These are phyloP conservation scores for Xenops minutus DNA, from an alignment of 2,797 vertebrate genomes.

Conservation along the genomic window DNA sequence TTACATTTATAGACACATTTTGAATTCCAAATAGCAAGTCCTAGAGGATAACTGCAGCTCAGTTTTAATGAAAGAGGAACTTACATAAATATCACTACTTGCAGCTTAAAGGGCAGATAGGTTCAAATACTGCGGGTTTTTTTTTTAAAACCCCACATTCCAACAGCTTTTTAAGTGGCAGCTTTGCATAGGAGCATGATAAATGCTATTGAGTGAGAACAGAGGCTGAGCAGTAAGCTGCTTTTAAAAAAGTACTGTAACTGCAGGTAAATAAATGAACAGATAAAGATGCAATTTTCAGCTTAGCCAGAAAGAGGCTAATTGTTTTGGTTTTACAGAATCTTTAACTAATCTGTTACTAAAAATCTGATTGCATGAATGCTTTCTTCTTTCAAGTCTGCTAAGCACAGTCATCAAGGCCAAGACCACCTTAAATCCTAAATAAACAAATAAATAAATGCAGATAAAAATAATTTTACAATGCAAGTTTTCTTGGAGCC, in stretches of 20 bases:
- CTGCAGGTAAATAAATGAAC: neutral
- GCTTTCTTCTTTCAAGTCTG: neutral
- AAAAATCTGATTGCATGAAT: conserved; percentile 21
- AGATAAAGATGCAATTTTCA: neutral
- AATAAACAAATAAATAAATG: neutral
- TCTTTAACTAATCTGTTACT: neutral
- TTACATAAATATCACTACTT: conserved; percentile 40
- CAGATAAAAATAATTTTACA: neutral
- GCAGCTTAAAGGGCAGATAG: conserved; percentile 22
- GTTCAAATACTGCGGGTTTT: neutral
- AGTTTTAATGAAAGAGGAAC: conserved; percentile 31
- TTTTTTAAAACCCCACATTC: conserved; percentile 27
- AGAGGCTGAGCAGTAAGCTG: neutral
- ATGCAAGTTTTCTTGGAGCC: neutral
- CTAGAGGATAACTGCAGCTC: neutral
- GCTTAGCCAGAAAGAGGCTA: neutral
- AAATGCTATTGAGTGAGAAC: neutral
- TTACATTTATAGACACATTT: conserved; percentile 9
- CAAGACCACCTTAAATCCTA: neutral
- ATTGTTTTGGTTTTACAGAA: neutral
- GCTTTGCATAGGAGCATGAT: conserved; percentile 10
- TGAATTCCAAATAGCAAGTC: conserved; percentile 52
- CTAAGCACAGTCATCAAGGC: neutral
- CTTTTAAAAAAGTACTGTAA: neutral
- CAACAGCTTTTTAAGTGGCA: neutral